phyloP scores from a whole-genome alignment of 2,113 vertebrate genomes.

The Cricetomys ansorgei region DNA sequence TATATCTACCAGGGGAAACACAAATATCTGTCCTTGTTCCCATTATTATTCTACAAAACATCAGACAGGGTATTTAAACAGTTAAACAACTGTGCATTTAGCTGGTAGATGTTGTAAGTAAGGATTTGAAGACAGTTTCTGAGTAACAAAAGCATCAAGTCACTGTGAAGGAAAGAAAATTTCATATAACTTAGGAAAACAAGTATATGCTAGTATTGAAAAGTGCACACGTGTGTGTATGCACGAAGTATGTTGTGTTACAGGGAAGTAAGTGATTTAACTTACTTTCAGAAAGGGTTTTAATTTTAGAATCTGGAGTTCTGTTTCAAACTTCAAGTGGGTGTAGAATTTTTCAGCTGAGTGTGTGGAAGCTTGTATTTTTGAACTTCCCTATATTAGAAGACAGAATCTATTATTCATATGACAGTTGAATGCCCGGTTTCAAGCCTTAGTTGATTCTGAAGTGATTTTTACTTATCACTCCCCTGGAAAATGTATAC shows the following conservation, averaged over 20 bases:
- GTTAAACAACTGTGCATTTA: not conserved
- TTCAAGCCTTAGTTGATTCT: constrained; percentile 41
- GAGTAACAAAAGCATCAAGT: constrained; percentile 38
- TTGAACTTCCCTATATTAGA: constrained; percentile 12
- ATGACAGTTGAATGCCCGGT: constrained; percentile 68
- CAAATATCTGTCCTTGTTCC: not conserved
- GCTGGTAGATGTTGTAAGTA: constrained; percentile 29
- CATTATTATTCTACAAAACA: not conserved
- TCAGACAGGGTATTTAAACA: not conserved
- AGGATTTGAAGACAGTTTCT: constrained; percentile 43
- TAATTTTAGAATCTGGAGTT: constrained; percentile 33
- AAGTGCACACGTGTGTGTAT: not conserved
- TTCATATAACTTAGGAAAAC: constrained; percentile 21
- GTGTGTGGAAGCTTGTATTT: constrained; percentile 19
- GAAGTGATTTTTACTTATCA: not conserved
- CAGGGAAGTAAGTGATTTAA: constrained; percentile 53
- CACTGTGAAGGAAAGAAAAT: constrained; percentile 57
- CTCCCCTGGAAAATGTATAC: not conserved
- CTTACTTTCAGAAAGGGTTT: constrained; percentile 63
- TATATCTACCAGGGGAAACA: not conserved
- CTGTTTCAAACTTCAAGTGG: constrained; percentile 65
- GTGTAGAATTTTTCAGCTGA: constrained; percentile 32
- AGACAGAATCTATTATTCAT: constrained; percentile 54
- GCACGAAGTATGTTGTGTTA: not conserved
- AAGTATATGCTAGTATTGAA: constrained; percentile 20